Conservation (phyloP, 1,140 invertebrate genomes). For the Elymnias hypermnestra region DNA sequence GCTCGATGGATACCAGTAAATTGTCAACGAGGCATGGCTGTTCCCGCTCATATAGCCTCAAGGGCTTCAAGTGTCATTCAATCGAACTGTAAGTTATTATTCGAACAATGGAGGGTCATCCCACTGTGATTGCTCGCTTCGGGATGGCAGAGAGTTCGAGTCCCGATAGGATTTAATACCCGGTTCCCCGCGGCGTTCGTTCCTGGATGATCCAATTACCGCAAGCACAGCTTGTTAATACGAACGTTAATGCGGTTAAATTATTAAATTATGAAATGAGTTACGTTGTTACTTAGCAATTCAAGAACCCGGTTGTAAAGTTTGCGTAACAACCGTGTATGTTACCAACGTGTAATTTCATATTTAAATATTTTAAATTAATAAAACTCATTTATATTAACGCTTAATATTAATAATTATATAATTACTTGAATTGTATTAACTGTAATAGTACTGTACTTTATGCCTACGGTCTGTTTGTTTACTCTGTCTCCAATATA, state of each 20-base stretch:
- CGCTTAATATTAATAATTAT: too few species aligned
- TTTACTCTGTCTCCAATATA: too few species aligned
- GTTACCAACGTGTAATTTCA: background rate
- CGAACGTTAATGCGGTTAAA: constrained; percentile 20
- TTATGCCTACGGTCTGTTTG: too few species aligned
- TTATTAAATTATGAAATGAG: constrained; percentile 13
- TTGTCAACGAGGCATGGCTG: too few species aligned
- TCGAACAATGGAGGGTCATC: constrained; percentile 2
- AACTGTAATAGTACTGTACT: too few species aligned
- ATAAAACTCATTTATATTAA: background rate
- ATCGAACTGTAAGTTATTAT: too few species aligned
- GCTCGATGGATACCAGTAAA: too few species aligned
- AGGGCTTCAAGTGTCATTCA: too few species aligned
- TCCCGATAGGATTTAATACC: too few species aligned
- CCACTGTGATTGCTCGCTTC: background rate
- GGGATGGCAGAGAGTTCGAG: background rate
- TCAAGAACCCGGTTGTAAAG: constrained; percentile 1
- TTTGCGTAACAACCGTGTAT: background rate
- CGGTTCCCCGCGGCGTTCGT: constrained; percentile 5
- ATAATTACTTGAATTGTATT: too few species aligned
- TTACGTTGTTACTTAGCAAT: constrained; percentile 5
- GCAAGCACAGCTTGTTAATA: constrained; percentile 20
- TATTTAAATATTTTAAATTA: background rate
- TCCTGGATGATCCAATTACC: constrained; percentile 23
- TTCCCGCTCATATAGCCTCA: too few species aligned